Evolutionary conservation across 2,888 invertebrate genomes (phyloP).

Genomic region (Mylabris sibirica): DNA sequence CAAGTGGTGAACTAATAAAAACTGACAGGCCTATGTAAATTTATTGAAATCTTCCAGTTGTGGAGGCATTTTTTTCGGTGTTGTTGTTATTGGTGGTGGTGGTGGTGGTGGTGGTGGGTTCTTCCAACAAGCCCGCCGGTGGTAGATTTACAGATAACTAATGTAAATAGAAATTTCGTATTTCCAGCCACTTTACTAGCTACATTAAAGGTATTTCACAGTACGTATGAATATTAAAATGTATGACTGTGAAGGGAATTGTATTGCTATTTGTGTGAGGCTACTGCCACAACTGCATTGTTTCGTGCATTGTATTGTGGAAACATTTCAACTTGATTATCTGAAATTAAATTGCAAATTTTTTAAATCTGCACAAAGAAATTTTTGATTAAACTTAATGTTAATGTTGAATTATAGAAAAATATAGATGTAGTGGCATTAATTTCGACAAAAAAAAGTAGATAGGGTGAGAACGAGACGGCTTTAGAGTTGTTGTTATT

Average conservation of each 20-base stretch:
- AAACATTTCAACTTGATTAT: slow-evolving; percentile 25
- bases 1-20: slow-evolving; percentile 45
- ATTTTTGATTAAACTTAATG: background rate
- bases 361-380: slow-evolving; percentile 12
- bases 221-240: slow-evolving; percentile 46
- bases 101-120: too few relatives aligned
- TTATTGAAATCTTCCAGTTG: slow-evolving; percentile 52
- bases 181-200: slow-evolving; percentile 43
- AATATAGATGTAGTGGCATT: background rate
- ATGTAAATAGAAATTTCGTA: slow-evolving; percentile 55
- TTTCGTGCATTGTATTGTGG: slow-evolving; percentile 14
- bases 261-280: slow-evolving; percentile 2
- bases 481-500: slow-evolving; percentile 19
- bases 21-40: slow-evolving; percentile 52
- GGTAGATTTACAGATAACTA: slow-evolving; percentile 52
- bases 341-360: slow-evolving; percentile 34
- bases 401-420: background rate
- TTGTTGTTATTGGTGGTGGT: too few relatives aligned
- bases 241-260: slow-evolving; percentile 24
- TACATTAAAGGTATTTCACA: slow-evolving; percentile 43
- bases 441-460: slow-evolving; percentile 1
- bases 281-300: slow-evolving; percentile 18
- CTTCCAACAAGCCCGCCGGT: background rate
- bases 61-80: slow-evolving; percentile 38
- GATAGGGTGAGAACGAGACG: background rate